phyloP scores from a whole-genome alignment of 2,113 vertebrate genomes.

The Acanthisitta chloris region DNA sequence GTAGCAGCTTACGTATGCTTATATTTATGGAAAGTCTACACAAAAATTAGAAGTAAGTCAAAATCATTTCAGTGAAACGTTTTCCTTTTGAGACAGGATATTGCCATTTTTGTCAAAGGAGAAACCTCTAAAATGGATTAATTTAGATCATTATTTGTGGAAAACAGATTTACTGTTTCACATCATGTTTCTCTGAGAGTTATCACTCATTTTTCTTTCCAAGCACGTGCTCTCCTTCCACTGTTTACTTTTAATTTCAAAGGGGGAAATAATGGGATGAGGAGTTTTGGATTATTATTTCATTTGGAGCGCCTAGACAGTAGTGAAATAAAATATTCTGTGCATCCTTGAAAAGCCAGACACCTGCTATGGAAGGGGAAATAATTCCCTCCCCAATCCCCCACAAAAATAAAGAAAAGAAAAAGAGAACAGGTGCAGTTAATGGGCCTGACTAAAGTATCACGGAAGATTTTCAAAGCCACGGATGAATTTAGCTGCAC shows the following conservation, averaged over 20 bases:
- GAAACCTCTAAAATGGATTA: background rate
- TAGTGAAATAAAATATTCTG: conserved; percentile 9
- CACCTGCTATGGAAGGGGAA: background rate
- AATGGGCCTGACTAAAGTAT: background rate
- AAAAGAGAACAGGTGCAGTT: background rate
- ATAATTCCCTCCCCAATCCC: background rate
- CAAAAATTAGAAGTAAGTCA: background rate
- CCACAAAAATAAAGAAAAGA: background rate
- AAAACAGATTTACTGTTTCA: background rate
- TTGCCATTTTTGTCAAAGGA: background rate
- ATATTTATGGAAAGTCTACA: background rate
- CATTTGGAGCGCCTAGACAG: background rate
- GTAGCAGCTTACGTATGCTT: background rate
- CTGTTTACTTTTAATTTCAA: background rate
- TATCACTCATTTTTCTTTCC: background rate
- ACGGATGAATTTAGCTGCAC: background rate
- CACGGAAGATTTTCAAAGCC: background rate
- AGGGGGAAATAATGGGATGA: background rate
- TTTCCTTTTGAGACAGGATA: background rate
- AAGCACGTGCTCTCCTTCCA: background rate
- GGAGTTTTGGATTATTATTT: background rate
- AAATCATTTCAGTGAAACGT: accelerated
- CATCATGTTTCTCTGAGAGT: background rate
- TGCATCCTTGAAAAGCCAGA: background rate
- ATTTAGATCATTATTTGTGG: background rate